Conservation (phyloP, 2,113 vertebrate genomes). For the Peromyscus maniculatus region DNA sequence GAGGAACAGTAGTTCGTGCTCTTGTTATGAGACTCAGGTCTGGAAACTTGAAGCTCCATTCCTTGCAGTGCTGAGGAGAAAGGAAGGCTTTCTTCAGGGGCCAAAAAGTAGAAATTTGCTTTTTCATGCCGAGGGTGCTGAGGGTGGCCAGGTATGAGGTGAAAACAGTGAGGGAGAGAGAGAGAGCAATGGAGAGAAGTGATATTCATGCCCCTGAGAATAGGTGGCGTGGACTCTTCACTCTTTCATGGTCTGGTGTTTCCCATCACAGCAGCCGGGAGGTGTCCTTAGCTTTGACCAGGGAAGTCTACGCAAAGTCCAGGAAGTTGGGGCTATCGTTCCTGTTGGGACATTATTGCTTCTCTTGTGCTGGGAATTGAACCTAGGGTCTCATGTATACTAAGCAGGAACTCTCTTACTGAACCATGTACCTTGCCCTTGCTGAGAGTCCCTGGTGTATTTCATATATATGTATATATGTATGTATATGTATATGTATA, state of each 20-base stretch:
- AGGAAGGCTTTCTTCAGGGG: neutral
- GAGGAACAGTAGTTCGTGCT: neutral
- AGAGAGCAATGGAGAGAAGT: no score
- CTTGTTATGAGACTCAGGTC: neutral
- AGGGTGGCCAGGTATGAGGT: no score
- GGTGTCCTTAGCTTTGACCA: neutral
- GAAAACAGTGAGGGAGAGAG: no score
- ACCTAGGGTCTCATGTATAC: neutral
- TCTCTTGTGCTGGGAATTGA: neutral
- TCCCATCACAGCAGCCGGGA: neutral
- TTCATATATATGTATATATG: no score
- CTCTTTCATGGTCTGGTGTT: neutral
- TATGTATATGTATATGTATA: no score
- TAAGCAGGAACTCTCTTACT: neutral
- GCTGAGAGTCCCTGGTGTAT: no score
- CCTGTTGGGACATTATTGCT: neutral
- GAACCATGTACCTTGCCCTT: neutral
- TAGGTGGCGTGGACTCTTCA: no score
- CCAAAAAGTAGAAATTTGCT: neutral
- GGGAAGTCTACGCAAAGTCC: neutral
- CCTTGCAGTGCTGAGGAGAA: neutral
- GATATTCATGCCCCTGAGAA: no score
- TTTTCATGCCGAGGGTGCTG: neutral
- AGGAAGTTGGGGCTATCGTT: neutral
- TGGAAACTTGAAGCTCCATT: neutral